phyloP scores from a whole-genome alignment of 2,888 invertebrate species.

The Pheosia tremula region DNA sequence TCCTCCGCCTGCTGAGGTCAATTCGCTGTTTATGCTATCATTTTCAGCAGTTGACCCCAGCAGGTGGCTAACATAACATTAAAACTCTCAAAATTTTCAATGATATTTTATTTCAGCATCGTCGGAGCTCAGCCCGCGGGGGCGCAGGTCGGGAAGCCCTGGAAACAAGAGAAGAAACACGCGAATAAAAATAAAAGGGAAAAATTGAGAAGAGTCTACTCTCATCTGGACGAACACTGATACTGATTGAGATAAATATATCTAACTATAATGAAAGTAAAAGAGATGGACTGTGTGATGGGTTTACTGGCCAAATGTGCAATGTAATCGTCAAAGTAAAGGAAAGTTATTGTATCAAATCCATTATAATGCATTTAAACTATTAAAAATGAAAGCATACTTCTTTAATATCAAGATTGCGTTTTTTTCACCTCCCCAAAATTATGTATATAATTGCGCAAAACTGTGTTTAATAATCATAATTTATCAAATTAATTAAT shows the following conservation, averaged over 20 bases:
- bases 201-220: conserved; percentile 94
- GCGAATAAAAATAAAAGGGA: conserved; percentile 96
- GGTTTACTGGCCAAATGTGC: neutral
- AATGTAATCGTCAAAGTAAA: neutral
- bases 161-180: conserved; percentile 93
- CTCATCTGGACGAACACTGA: conserved; percentile 92
- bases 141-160: conserved; percentile 84
- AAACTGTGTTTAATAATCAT: too few relatives aligned
- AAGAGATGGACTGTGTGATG: neutral
- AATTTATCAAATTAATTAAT: too few relatives aligned
- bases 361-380: neutral
- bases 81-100: neutral
- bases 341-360: neutral
- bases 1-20: too few relatives aligned
- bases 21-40: too few relatives aligned
- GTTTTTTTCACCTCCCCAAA: too few relatives aligned
- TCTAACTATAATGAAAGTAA: neutral
- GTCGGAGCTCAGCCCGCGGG: conserved; percentile 50
- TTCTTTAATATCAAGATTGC: too few relatives aligned
- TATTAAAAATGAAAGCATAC: neutral
- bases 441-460: too few relatives aligned
- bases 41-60: too few relatives aligned
- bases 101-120: conserved; percentile 51
- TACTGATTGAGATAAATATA: neutral
- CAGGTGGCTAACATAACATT: too few relatives aligned